phyloP scores from a whole-genome alignment of 2,113 vertebrate genomes.

The Spheniscus mendiculus region DNA sequence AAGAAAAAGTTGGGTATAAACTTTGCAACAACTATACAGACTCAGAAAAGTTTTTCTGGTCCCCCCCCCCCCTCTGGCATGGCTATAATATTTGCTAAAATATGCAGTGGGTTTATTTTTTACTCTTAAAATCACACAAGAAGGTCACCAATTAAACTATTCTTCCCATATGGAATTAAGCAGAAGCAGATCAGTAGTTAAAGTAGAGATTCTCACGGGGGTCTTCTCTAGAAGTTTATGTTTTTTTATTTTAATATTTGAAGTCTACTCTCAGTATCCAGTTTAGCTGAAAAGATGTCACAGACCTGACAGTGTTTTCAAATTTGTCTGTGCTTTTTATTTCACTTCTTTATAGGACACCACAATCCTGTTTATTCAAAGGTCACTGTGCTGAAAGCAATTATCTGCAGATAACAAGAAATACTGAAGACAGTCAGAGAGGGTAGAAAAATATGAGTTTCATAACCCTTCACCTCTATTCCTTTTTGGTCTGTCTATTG shows the following conservation, averaged over 20 bases:
- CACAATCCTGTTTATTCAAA: constrained; percentile 48
- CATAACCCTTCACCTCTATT: constrained; percentile 52
- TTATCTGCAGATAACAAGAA: constrained; percentile 57
- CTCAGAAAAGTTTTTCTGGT: not conserved
- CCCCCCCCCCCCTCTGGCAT: not conserved
- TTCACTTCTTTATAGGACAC: constrained; percentile 12
- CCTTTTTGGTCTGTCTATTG: constrained; percentile 18
- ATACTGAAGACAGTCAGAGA: constrained; percentile 24
- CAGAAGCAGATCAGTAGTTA: constrained; percentile 35
- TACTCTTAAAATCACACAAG: constrained; percentile 12
- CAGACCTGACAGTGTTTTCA: not conserved
- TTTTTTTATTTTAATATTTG: constrained; percentile 18
- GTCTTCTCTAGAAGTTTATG: not conserved
- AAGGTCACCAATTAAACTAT: constrained; percentile 36
- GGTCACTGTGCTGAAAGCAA: constrained; percentile 42
- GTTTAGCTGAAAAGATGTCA: constrained; percentile 14
- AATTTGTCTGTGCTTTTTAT: constrained; percentile 30
- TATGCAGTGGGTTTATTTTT: constrained; percentile 30
- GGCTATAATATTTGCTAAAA: not conserved
- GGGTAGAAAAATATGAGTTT: constrained; percentile 35
- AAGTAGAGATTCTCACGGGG: not conserved
- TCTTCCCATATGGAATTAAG: constrained; percentile 32
- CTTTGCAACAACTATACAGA: not conserved
- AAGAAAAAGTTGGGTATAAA: constrained; percentile 8
- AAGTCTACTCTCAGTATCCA: constrained; percentile 8